These are phyloP conservation scores for Pheosia tremula DNA, from an alignment of 2,888 invertebrate species.

Conservation along the genomic window DNA sequence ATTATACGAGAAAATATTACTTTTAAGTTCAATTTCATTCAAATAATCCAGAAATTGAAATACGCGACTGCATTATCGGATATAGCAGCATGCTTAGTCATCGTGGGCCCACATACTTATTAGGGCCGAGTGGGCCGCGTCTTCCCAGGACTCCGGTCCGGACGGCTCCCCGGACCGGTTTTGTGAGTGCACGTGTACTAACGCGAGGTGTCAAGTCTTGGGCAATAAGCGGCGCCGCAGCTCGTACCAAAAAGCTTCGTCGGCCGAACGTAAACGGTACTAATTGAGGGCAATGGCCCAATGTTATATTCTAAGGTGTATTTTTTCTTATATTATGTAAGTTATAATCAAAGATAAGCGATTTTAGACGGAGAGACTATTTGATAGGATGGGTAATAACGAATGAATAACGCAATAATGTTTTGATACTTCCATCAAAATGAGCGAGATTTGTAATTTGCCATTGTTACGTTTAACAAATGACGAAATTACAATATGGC, in stretches of 20 bases:
- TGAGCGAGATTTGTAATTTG: too few relatives aligned
- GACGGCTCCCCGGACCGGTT: constrained; percentile 50
- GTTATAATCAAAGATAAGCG: too few relatives aligned
- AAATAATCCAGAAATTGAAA: constrained; percentile 24
- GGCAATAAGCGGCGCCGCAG: constrained; percentile 23
- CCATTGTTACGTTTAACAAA: too few relatives aligned
- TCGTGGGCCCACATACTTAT: constrained; percentile 42
- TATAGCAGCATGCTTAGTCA: constrained; percentile 45
- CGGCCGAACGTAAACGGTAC: constrained; percentile 45
- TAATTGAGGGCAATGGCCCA: constrained; percentile 53
- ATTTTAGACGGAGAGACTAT: too few relatives aligned
- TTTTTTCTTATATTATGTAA: too few relatives aligned
- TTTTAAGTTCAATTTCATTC: constrained; percentile 18
- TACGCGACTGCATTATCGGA: constrained; percentile 29
- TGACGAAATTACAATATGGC: too few relatives aligned
- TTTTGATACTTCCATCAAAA: too few relatives aligned
- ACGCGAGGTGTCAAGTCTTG: constrained; percentile 34
- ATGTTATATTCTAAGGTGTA: constrained; percentile 13
- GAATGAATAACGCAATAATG: too few relatives aligned
- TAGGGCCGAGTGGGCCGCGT: constrained; percentile 33
- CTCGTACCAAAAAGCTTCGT: constrained; percentile 19
- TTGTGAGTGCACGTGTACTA: constrained; percentile 46
- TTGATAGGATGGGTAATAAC: too few relatives aligned
- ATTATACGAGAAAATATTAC: not conserved
- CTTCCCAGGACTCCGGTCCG: constrained; percentile 40